Base-by-base conservation (phyloP, 2,888 invertebrate genomes). In the Coremacera marginata region DNA sequence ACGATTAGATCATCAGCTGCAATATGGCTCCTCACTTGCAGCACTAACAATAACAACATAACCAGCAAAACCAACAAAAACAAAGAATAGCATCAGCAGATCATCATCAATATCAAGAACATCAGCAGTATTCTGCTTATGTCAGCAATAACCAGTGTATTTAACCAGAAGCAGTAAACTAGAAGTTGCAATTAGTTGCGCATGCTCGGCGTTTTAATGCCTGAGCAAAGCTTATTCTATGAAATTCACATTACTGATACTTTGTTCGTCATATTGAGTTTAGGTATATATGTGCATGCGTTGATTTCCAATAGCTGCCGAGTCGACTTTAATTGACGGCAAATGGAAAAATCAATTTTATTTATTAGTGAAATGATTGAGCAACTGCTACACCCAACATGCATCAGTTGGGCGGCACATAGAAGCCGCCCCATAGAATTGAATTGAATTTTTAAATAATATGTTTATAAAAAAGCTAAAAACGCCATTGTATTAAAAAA, bases 361-460 rank as follows among this genome's bases (percentile, higher is more conserved):
- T 62, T 73, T 73, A 72, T 72, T 72, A 72, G 60, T 49, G 62
- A 44, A 72, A 72, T 72, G 62, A 72, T 72, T 31, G 31, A n/a
- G n/a, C n/a, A 31, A 5, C 57, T 19, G 55, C 70, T 25, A 16
- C 55, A 31, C 25, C 67, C 37, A 37, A 2, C 14, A 25, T 51
- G 34, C 55, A 22, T 52, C 5, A 44, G 14, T 44, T 14, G 44
- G 11, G 11, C 44, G 44, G 44, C 14, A 44, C 14, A 8, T 37
- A 11, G 44, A 44, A n/a, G n/a, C n/a, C n/a, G n/a, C n/a, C n/a
- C n/a, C n/a, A n/a, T n/a, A n/a, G n/a, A n/a, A n/a, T n/a, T n/a
- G n/a, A n/a, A n/a, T n/a, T n/a, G 37, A 8, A 8, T 8, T 37
- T 37, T 37, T 37, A n/a, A n/a, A n/a, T n/a, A n/a, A n/a, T n/a